A percentile compares a stretch with the other conserved stretches of the same genome.
Evolutionary conservation across 2,797 vertebrate species (phyloP).

Genomic region (Clamator glandarius): DNA sequence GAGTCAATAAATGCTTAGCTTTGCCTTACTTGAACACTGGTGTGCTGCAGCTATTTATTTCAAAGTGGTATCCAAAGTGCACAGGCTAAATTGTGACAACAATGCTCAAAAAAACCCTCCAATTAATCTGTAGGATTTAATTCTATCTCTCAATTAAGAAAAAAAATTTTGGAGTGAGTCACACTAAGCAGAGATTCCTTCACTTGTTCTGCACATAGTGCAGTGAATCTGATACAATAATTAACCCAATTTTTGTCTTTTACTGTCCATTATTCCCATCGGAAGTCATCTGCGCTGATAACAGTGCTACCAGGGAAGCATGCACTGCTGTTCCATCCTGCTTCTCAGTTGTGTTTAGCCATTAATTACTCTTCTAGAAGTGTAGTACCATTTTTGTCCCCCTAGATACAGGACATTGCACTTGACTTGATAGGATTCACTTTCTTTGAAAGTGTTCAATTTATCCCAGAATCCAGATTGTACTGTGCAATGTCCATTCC

Average conservation of each 20-base stretch:
- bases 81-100: too few species aligned
- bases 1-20: neutral
- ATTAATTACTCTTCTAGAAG: neutral
- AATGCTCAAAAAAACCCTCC: neutral
- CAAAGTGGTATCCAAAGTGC: neutral
- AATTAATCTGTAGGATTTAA: neutral
- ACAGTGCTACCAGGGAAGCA: neutral
- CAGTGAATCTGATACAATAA: neutral
- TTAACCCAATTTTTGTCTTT: neutral
- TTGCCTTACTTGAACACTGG: neutral
- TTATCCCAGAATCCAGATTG: neutral
- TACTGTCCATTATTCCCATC: neutral
- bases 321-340: neutral
- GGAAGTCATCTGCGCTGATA: neutral
- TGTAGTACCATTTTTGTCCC: rapidly evolving
- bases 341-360: neutral
- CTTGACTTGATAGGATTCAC: neutral
- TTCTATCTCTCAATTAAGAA: neutral
- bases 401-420: neutral
- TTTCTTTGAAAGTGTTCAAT: neutral
- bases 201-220: neutral
- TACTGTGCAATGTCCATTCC: rapidly evolving
- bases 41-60: neutral
- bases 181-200: neutral
- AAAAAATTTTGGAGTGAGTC: neutral